Percentiles rank a stretch among this genome's conserved stretches.
phyloP scores from a whole-genome alignment of 2,113 vertebrate genomes.

The Pelobates fuscus region DNA sequence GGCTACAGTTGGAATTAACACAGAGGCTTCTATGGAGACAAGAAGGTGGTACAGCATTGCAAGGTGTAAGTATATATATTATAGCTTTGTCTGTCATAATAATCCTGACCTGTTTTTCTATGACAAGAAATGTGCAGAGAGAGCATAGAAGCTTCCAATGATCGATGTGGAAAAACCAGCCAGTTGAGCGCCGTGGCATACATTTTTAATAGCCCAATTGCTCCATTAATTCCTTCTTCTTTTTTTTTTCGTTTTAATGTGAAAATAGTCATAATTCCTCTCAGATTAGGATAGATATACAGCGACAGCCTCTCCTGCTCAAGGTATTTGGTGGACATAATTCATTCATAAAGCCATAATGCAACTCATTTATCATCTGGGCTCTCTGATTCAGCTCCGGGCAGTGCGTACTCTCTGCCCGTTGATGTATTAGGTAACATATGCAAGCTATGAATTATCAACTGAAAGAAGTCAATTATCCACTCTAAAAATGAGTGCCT shows the following conservation, averaged over 20 bases:
- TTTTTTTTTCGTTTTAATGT: constrained; percentile 81
- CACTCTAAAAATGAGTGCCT: constrained; percentile 93
- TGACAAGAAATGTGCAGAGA: constrained; percentile 65
- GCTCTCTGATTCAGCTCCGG: constrained; percentile 70
- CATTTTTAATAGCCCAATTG: constrained; percentile 85
- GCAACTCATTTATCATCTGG: constrained; percentile 87
- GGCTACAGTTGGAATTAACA: background rate
- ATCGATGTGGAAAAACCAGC: constrained; percentile 80
- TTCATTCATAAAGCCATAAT: constrained; percentile 95
- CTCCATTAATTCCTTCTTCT: constrained; percentile 83
- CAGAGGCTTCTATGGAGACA: background rate
- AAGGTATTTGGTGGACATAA: constrained; percentile 95
- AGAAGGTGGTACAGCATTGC: background rate
- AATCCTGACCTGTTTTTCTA: constrained; percentile 67
- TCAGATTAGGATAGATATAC: constrained; percentile 90
- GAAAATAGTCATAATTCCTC: constrained; percentile 89
- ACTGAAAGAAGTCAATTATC: constrained; percentile 99
- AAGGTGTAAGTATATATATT: constrained; percentile 59
- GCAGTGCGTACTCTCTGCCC: constrained; percentile 79
- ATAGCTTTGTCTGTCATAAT: constrained; percentile 68
- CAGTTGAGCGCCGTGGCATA: constrained; percentile 71
- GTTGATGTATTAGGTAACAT: constrained; percentile 95
- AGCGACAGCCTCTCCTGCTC: constrained; percentile 87
- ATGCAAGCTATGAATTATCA: constrained; percentile 99
- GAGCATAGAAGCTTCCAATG: constrained; percentile 63